Evolutionary conservation across 2,797 vertebrate species (phyloP), one percentile per base, ranked within the genome.

Genomic region (Schizopygopsis malacanthus): DNA sequence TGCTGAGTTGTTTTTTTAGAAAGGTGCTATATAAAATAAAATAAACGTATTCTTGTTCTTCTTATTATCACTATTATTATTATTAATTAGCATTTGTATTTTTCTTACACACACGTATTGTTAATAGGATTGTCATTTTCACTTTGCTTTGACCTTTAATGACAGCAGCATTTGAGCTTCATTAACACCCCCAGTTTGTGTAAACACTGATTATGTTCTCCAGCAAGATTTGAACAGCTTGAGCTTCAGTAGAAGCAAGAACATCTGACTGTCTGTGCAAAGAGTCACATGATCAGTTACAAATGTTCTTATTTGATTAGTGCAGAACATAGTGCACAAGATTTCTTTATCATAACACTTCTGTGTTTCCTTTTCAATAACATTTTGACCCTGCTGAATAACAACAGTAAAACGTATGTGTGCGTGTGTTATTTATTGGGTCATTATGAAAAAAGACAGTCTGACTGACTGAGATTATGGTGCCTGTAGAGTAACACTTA

Each of bases 401-500:
- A 28, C 22, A 61, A 61, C 77, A 28, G 54, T 79, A 79, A 79
- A 79, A 79, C 59, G 28, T 50, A 9, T 81, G 69, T 67, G 43
- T 67, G 61, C 43, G 20, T 4, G 12, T 83, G 82, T 50, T 77
- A 76, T 83, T 65, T 84, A 25, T 73, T 15, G 43, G 63, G 43
- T 37, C 61, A 41, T 65, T 86, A 43, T 25, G 25, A 79, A 78
- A 71, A 63, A 85, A 59, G 28, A 4, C 59, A 39, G 37, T 28
- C 39, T 61, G 22, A 75, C 39, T 61, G 22, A 75, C 41, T 76
- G 43, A 85, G 79, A 85, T 41, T 63, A 70, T 47, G 47, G 45
- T 71, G 70, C 20, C 72, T 54, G 7, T 54, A 65, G 71, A 79
- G 78, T 75, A 76, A 85, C 78, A 82, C 28, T 75, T 82, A 78